These are phyloP conservation scores for Bellardia bayeri DNA, from an alignment of 2,888 invertebrate species.

Conservation along the genomic window DNA sequence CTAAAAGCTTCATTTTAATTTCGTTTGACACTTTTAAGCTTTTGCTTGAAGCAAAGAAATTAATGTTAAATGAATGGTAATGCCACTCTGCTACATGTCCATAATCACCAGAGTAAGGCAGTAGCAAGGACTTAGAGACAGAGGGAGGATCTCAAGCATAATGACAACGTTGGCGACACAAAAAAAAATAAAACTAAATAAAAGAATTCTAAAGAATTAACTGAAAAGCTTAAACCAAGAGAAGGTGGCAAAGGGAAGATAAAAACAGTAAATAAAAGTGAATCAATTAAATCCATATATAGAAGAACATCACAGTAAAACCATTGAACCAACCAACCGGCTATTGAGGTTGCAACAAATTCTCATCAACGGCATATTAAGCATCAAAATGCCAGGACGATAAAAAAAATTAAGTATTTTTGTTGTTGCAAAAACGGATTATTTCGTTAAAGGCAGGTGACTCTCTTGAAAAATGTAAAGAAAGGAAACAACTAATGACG, in stretches of 20 bases:
- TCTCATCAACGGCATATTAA: slow-evolving; percentile 9
- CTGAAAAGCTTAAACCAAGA: background rate
- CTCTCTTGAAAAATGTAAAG: background rate
- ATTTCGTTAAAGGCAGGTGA: slow-evolving; percentile 61
- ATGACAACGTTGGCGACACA: slow-evolving; percentile 20
- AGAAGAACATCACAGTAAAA: slow-evolving; percentile 26
- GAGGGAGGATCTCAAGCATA: background rate
- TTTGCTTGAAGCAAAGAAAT: slow-evolving; percentile 73
- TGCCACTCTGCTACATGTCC: slow-evolving; percentile 44
- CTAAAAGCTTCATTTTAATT: slow-evolving; percentile 68
- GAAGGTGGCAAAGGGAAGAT: background rate
- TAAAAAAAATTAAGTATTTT: background rate
- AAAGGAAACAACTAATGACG: background rate
- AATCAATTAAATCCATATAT: slow-evolving; percentile 60
- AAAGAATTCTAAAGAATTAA: background rate
- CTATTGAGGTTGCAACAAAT: slow-evolving; percentile 24
- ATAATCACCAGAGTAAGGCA: slow-evolving; percentile 31
- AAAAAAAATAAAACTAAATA: background rate
- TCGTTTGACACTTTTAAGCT: slow-evolving; percentile 72
- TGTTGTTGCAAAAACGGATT: slow-evolving; percentile 40
- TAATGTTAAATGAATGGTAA: slow-evolving; percentile 75
- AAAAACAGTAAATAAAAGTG: slow-evolving; percentile 47
- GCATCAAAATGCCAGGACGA: slow-evolving; percentile 40
- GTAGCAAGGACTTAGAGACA: background rate
- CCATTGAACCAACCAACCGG: slow-evolving; percentile 1